Conservation (phyloP, 1,140 invertebrate species). For the Paralvinella palmiformis region DNA sequence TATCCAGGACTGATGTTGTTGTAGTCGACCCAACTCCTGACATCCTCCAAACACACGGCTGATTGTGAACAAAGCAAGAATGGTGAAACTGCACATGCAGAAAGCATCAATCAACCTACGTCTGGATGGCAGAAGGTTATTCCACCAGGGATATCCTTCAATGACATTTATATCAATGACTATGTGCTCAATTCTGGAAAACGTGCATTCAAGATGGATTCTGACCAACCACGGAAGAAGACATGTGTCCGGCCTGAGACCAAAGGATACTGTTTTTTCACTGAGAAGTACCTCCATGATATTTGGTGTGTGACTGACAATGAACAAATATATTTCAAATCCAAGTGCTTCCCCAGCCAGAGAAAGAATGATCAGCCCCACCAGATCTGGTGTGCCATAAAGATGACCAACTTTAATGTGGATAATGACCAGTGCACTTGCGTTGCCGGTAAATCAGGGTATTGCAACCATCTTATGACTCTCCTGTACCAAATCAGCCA, state of each 20-base stretch:
- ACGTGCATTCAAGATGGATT: conserved; percentile 1
- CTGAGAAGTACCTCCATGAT: not conserved
- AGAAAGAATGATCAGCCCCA: not conserved
- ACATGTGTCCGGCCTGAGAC: not conserved
- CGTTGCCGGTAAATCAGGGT: not conserved
- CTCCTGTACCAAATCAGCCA: conserved; percentile 4
- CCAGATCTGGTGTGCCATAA: conserved; percentile 2
- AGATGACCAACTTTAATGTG: not conserved
- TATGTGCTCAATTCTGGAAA: conserved; percentile 4
- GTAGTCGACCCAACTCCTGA: not conserved
- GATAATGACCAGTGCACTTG: conserved; percentile 2
- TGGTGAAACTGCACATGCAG: not conserved
- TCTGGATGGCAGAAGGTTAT: not conserved
- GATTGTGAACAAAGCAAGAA: conserved; percentile 8
- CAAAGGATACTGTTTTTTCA: conserved; percentile 6
- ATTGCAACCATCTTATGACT: conserved; percentile 1
- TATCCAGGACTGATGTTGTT: not conserved
- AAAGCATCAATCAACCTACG: not conserved
- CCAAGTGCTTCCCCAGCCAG: conserved; percentile 2
- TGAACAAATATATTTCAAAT: conserved; percentile 1
- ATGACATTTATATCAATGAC: conserved; percentile 5
- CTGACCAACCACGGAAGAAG: not conserved
- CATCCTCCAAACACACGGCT: not conserved
- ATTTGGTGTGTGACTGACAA: not conserved
- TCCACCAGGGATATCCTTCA: not conserved